Conservation (phyloP, 2,888 invertebrate species). For the Chalcosyrphus nemorum region DNA sequence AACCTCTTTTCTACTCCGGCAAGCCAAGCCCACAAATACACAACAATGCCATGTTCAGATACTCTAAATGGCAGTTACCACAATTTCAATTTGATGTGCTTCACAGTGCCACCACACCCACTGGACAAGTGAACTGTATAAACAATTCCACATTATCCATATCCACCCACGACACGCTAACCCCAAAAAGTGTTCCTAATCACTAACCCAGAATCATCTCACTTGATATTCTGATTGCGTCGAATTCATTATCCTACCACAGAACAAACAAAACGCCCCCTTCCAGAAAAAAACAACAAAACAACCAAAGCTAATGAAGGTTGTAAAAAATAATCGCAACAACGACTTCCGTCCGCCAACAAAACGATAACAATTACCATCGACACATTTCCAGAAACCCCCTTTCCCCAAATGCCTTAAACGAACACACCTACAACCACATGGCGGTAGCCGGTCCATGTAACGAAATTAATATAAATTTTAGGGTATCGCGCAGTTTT, state of each 20-base stretch:
- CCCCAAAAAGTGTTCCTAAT: conserved; percentile 1
- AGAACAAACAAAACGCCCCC: neutral
- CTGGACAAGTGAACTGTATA: neutral
- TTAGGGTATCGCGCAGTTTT: conserved; percentile 11
- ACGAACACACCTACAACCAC: neutral
- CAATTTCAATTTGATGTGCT: neutral
- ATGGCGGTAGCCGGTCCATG: neutral
- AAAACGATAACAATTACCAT: conserved; percentile 65
- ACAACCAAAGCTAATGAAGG: conserved; percentile 26
- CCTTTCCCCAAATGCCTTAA: neutral
- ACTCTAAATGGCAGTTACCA: neutral
- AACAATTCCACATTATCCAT: neutral
- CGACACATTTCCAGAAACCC: conserved; percentile 54
- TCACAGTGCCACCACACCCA: neutral
- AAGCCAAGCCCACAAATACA: too few species aligned
- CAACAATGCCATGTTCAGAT: neutral
- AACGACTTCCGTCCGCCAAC: conserved; percentile 59
- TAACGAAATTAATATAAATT: conserved; percentile 58
- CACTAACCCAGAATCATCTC: conserved; percentile 6
- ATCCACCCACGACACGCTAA: neutral
- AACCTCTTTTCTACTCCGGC: too few species aligned
- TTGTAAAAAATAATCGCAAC: conserved; percentile 56
- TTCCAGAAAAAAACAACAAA: neutral
- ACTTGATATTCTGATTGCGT: conserved; percentile 26
- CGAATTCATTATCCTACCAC: conserved; percentile 13